Conservation (phyloP, 2,797 vertebrate species). For the Anomalospiza imberbis region DNA sequence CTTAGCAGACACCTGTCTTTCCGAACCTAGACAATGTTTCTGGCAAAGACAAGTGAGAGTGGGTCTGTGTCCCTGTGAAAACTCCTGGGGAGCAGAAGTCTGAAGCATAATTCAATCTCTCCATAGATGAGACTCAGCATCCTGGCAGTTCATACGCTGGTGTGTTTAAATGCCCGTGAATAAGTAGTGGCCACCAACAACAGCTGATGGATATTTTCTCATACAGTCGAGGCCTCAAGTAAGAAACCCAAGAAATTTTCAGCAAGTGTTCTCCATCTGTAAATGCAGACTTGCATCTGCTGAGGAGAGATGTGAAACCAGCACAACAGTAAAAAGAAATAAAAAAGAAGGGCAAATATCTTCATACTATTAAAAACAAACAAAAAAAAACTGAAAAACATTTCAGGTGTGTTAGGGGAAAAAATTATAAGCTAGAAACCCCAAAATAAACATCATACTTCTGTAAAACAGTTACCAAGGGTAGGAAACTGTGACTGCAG, state of each 20-base stretch:
- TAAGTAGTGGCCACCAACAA: background rate
- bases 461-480: background rate
- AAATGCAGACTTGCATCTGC: background rate
- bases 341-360: background rate
- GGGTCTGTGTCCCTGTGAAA: background rate
- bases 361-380: background rate
- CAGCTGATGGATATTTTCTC: background rate
- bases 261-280: background rate
- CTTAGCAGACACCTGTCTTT: too few relatives aligned
- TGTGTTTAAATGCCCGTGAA: background rate
- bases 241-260: background rate
- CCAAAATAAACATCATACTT: background rate
- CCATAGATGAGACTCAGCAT: background rate
- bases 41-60: background rate
- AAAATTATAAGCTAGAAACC: background rate
- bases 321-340: background rate
- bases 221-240: background rate
- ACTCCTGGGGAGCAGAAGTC: background rate
- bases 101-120: background rate
- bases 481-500: background rate
- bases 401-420: background rate
- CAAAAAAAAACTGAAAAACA: background rate
- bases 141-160: accelerated
- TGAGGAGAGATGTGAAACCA: background rate
- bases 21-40: background rate